These are phyloP conservation scores for Panulirus ornatus DNA, from an alignment of 1,140 invertebrate genomes.

Conservation along the genomic window DNA sequence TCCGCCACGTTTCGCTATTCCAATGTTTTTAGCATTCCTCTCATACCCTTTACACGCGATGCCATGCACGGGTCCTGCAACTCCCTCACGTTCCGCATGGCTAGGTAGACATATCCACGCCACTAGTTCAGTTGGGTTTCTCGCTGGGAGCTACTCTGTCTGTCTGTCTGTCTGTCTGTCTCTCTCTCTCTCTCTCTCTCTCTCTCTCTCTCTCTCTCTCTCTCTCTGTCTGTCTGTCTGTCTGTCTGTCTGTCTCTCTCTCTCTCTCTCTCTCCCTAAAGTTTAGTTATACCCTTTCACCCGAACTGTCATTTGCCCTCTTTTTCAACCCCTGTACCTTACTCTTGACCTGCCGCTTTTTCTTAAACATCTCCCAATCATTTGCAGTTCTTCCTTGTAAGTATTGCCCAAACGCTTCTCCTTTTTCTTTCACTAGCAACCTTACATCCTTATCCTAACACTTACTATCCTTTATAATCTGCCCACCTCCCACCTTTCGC, in stretches of 20 bases:
- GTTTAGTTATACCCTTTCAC: no score
- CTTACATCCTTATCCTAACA: no score
- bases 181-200: conserved; percentile 7
- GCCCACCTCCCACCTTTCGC: no score
- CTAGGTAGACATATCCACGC: background rate
- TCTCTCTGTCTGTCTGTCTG: background rate
- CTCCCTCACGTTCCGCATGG: background rate
- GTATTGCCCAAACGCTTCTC: no score
- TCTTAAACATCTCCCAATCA: no score
- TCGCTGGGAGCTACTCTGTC: background rate
- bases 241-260: background rate
- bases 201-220: conserved; percentile 7
- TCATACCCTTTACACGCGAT: background rate
- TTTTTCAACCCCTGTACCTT: no score
- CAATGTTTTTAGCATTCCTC: background rate
- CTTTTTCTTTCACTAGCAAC: no score
- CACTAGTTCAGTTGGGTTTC: background rate
- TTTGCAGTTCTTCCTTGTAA: no score
- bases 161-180: background rate
- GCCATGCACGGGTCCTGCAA: background rate
- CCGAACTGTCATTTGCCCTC: no score
- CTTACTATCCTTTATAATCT: no score
- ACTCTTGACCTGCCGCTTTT: no score
- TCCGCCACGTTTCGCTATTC: background rate
- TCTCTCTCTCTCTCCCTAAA: no score